Base-by-base conservation (phyloP, 2,797 vertebrate species). In the Diplodus sargus region DNA sequence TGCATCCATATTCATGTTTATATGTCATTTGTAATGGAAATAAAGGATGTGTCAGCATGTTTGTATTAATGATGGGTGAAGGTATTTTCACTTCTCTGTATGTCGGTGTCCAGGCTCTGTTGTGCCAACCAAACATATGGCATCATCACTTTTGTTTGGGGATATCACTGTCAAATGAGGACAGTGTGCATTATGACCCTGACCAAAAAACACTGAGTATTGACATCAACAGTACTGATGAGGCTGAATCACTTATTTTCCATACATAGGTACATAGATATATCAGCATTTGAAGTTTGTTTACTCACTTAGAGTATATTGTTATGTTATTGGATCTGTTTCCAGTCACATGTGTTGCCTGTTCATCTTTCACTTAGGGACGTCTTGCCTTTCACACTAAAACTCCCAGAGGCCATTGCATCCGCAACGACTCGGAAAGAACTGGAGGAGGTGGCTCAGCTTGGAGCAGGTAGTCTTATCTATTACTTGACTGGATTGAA, bases 341-440 rank as follows among this genome's bases (percentile, higher is more conserved):
- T 64, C n/a, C 20, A 64, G 0, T 76, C n/a, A 57, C 48, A 56
- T 53, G 20, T 7, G 23, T 28, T 25, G 25, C 5, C 30, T 73
- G 39, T 43, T 48, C 22, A 57, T 82, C 20, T 54, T 39, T 39
- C 20, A 25, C 9, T 28, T 4, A 99, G 98, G 90, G 98, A 99
- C 58, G 95, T 99, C 69, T 94, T 99, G 79, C 97, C 98, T 0
- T 98, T 98, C 87, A 97, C 96, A 56, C 94, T 99, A 90, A 97
- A 96, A 93, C 92, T 99, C 90, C 98, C 98, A 84, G 96, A 96
- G 58, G 96, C 95, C 81, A 96, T 99, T 89, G 93, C 95, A 77
- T 91, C 95, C 77, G 97, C 98, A 82, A 97, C 97, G 92, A 97
- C 97, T 16, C 97, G 97, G 91, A 95, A 95, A 79, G 96, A 98